Evolutionary conservation across 2,113 vertebrate species (phyloP).

Genomic region (Crocuta crocuta): DNA sequence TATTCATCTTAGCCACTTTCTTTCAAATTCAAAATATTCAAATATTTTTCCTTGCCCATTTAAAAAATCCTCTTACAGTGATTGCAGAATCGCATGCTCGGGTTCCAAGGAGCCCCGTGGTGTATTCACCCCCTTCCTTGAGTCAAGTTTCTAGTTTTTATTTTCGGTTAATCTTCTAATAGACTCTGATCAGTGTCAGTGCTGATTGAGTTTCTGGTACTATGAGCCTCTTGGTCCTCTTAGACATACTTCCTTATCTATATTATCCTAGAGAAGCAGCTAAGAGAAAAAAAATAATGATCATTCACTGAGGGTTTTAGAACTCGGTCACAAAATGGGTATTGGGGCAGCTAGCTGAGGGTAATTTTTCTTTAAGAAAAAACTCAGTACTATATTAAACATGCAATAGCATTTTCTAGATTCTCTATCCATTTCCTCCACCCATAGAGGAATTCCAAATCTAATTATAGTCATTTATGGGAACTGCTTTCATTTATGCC

Average conservation of each 20-base stretch:
- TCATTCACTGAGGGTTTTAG: background rate
- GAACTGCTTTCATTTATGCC: slow-evolving; percentile 8
- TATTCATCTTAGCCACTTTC: background rate
- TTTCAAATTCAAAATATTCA: background rate
- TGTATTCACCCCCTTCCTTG: background rate
- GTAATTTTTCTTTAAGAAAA: slow-evolving; percentile 43
- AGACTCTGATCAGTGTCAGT: too few species aligned
- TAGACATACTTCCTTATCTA: background rate
- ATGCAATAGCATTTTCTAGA: background rate
- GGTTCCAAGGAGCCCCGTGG: background rate
- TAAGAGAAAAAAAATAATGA: background rate
- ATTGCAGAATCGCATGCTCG: background rate
- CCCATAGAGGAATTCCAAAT: slow-evolving; percentile 47
- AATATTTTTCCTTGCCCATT: background rate
- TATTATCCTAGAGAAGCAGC: background rate
- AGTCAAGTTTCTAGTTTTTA: too few species aligned
- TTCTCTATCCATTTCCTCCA: background rate
- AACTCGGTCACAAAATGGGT: background rate
- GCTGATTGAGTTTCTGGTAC: too few species aligned
- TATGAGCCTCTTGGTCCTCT: too few species aligned
- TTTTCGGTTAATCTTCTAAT: too few species aligned
- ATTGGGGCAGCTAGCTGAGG: background rate
- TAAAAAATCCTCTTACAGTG: background rate
- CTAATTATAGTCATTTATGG: slow-evolving; percentile 60
- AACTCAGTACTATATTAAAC: background rate